Base-by-base conservation (phyloP, 64 coral and sea anemone species). In the Actinia tenebrosa region DNA sequence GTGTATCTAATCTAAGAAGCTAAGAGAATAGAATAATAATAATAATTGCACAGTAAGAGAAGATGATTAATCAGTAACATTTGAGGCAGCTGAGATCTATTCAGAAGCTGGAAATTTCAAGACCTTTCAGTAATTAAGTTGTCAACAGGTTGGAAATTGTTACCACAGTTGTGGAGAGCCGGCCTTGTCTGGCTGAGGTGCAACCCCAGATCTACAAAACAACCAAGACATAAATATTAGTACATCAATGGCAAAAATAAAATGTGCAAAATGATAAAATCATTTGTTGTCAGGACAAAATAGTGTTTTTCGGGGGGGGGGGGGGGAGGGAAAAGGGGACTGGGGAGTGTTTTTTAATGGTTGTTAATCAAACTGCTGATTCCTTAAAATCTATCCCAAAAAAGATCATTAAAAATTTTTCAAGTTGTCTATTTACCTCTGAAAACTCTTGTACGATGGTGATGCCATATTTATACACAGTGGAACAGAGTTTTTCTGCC, bases 381-480 rank as follows among this genome's bases (percentile, higher is more conserved):
- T 37, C 30, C 30, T 37, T 37, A 37, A 37, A 37, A 37, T 37
- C 30, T 37, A 37, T 37, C 30, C 30, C 30, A 37, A 37, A 37
- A 37, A 37, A 37, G 30, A 37, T 37, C 30, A 37, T 37, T 37
- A 37, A 37, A 37, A 37, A 37, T 37, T 37, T 37, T 37, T 37
- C 30, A 37, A 37, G 47, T 50, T 1, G 47, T 50, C 7, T 50
- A 50, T 50, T 50, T 43, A 98, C 97, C 93, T 99, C 45, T 99
- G 93, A 86, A 99, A 99, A 53, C 97, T 99, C 59, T 95, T 99
- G 83, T 95, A 99, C 45, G 97, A 84, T 52, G 97, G 97, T n/a
- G 97, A 99, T 16, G 93, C 93, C 64, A 99, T 91, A 83, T 99
- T 99, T 17, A 99, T 99, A 55, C 97, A 99, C 43, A 99, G 69